Evolutionary conservation across 2,113 vertebrate species (phyloP), one percentile per base, ranked within the genome.

Genomic region (Hippocampus comes): DNA sequence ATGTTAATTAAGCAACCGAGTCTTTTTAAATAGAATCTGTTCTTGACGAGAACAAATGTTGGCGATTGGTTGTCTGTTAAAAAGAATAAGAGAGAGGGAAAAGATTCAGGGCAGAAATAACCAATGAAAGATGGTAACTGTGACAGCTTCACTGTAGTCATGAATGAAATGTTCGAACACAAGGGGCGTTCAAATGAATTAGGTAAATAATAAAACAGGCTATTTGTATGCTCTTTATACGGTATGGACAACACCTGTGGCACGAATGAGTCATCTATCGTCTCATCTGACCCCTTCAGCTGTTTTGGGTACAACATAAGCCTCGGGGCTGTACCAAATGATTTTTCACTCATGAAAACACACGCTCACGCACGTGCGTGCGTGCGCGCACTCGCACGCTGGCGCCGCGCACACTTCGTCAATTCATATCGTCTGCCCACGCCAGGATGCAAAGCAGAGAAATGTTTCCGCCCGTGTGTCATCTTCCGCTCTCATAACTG

Each of bases 401-500:
- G 48, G 5, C 68, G 71, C 63, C 10, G 69, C 72, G 73, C 41
- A 34, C 21, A 34, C 41, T 46, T 51, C 63, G 48, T 64, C 82
- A 68, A 75, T 79, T 81, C 67, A 82, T 27, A 17, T 79, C 72
- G 76, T 78, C 87, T 89, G 82, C 84, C 87, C 85, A 90, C 88
- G 87, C 87, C 80, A 75, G 75, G 78, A 87, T 60, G 78, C 77
- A 21, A 73, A 69, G 14, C 68, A 43, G 41, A 81, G 70, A 67
- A 76, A 85, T 83, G 84, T 87, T 86, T 86, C 88, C 88, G 88
- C 80, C 72, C 72, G 81, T 43, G 77, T 61, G 78, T 70, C 80
- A 70, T 67, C 67, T 66, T 4, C 57, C 14, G 49, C 79, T 56
- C 17, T 41, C 23, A 4, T 83, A 68, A 71, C 66, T 30, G 70